Conservation (phyloP, 2,888 invertebrate species). For the Andricus curvator region DNA sequence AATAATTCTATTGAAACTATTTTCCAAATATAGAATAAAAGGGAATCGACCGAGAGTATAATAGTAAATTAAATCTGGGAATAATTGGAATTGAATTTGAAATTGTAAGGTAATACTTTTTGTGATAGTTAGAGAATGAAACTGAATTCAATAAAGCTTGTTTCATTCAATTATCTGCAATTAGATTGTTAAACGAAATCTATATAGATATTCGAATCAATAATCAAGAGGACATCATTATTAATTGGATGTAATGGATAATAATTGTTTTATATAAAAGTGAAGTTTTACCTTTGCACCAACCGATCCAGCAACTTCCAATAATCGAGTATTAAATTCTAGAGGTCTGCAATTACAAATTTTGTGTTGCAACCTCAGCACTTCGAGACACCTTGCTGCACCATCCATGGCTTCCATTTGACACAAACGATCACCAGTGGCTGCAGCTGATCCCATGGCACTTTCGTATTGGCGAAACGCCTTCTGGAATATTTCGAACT, state of each 20-base stretch:
- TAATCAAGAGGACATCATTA: background rate
- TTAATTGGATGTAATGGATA: background rate
- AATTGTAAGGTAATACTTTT: too few species aligned
- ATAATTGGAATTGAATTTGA: too few species aligned
- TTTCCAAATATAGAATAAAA: too few species aligned
- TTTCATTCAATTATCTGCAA: too few species aligned
- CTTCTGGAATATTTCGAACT: constrained; percentile 78
- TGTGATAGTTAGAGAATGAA: background rate
- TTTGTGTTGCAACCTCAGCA: constrained; percentile 87
- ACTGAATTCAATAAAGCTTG: too few species aligned
- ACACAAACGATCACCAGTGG: constrained; percentile 89
- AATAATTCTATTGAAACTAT: too few species aligned
- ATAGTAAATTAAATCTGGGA: too few species aligned
- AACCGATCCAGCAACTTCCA: constrained; percentile 91
- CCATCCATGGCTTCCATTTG: constrained; percentile 96
- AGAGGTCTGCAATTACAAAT: constrained; percentile 93
- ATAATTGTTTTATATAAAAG: background rate
- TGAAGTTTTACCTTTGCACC: constrained; percentile 87
- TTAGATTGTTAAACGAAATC: too few species aligned
- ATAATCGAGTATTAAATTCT: constrained; percentile 90
- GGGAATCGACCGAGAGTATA: too few species aligned
- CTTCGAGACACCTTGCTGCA: constrained; percentile 89
- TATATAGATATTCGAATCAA: background rate
- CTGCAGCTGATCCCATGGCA: constrained; percentile 90
- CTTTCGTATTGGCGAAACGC: constrained; percentile 91